Evolutionary conservation across 2,888 invertebrate species (phyloP).

Genomic region (Drosophila neonasuta): DNA sequence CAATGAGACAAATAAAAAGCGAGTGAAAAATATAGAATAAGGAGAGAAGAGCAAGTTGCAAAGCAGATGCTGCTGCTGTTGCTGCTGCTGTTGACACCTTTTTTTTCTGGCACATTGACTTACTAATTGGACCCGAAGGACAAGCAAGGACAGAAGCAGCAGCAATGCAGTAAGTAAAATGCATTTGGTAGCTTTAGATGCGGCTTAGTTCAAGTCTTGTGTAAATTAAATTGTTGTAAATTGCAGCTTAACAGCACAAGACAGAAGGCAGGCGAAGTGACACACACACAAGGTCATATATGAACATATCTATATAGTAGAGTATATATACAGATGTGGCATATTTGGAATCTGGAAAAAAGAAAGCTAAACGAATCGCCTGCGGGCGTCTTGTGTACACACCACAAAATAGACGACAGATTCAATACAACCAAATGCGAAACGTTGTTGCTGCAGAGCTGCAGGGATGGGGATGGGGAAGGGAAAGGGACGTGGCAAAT

Average conservation of each 20-base stretch:
- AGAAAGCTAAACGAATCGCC: conserved; percentile 44
- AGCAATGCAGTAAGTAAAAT: conserved; percentile 36
- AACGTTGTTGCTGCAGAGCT: background rate
- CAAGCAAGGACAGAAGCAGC: background rate
- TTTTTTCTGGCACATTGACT: conserved; percentile 46
- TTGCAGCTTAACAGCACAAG: conserved; percentile 50
- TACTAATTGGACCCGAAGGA: conserved; percentile 42
- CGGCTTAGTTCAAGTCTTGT: conserved; percentile 51
- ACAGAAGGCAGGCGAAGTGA: conserved; percentile 18
- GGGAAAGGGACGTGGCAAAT: background rate
- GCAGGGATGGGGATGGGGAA: too few species aligned
- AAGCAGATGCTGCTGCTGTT: background rate
- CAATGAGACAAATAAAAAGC: conserved; percentile 18
- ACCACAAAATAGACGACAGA: conserved; percentile 47
- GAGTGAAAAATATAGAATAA: conserved; percentile 3
- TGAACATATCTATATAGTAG: conserved; percentile 3
- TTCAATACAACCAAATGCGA: conserved; percentile 53
- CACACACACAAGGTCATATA: conserved; percentile 1
- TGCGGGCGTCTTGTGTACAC: conserved; percentile 37
- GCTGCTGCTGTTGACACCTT: conserved; percentile 42
- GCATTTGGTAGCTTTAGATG: conserved; percentile 39
- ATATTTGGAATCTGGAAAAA: conserved; percentile 26
- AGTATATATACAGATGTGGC: background rate
- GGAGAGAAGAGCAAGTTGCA: background rate
- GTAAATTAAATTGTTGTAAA: conserved; percentile 72